Evolutionary conservation across 2,797 vertebrate species (phyloP).

Genomic region (Tachyglossus aculeatus): DNA sequence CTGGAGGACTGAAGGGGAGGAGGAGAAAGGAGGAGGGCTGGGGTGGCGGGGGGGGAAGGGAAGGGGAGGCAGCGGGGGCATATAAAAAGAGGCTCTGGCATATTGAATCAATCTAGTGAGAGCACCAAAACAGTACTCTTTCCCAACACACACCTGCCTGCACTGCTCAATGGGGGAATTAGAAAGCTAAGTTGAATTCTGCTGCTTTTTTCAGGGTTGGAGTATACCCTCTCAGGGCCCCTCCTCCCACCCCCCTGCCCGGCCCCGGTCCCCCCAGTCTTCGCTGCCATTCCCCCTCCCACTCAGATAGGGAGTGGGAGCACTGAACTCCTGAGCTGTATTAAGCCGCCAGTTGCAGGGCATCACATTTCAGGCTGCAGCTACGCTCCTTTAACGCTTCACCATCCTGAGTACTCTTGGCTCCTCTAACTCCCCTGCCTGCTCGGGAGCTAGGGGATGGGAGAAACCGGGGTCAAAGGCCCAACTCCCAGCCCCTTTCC

Average conservation of each 20-base stretch:
- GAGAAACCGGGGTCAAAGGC: background rate
- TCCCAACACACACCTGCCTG: no score
- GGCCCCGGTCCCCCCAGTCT: background rate
- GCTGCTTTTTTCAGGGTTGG: background rate
- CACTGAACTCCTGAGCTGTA: background rate
- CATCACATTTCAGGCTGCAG: background rate
- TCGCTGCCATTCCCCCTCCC: background rate
- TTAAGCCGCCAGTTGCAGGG: background rate
- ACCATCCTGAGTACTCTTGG: background rate
- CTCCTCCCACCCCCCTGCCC: no score
- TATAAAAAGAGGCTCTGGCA: background rate
- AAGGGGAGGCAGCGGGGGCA: background rate
- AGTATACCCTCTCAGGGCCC: rapidly evolving
- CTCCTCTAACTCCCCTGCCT: background rate
- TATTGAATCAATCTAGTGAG: no score
- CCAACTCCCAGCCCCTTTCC: no score
- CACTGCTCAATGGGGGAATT: background rate
- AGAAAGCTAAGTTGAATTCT: no score
- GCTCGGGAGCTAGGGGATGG: background rate
- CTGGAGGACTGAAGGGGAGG: conserved; percentile 22
- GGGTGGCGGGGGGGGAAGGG: conserved; percentile 64
- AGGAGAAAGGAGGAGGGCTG: conserved; percentile 21
- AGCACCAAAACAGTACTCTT: no score
- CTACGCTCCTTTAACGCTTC: no score
- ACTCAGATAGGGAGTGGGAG: background rate